phyloP scores from a whole-genome alignment of 2,113 vertebrate species.

The Corvus cornix region DNA sequence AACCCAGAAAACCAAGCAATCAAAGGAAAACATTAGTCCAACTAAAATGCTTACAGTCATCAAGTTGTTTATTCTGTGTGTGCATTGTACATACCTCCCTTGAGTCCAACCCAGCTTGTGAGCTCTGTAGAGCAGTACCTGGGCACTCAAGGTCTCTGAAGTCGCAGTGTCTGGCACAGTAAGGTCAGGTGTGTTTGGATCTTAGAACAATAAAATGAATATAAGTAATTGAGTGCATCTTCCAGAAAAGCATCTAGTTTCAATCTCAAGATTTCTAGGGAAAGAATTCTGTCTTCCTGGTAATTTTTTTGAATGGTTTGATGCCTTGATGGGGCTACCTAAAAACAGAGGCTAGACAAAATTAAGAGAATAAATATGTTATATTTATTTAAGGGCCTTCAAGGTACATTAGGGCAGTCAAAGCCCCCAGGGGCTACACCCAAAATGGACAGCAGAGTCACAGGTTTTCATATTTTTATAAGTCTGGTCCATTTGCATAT shows the following conservation, averaged over 20 bases:
- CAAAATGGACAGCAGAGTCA: neutral
- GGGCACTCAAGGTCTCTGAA: neutral
- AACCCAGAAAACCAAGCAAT: neutral
- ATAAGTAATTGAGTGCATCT: neutral
- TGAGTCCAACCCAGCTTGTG: neutral
- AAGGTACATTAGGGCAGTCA: neutral
- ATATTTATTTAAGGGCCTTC: neutral
- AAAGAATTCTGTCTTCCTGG: neutral
- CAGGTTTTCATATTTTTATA: neutral
- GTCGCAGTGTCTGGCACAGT: too few relatives aligned
- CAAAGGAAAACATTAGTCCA: neutral
- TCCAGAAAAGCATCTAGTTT: neutral
- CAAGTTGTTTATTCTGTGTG: neutral
- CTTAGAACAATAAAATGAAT: neutral
- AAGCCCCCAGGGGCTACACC: neutral
- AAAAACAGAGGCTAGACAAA: neutral
- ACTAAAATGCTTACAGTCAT: neutral
- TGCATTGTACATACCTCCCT: accelerated
- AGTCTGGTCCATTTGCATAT: neutral
- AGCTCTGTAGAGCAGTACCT: neutral
- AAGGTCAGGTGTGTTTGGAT: neutral
- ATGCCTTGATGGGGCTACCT: neutral
- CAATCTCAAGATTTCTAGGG: neutral
- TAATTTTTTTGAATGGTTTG: neutral
- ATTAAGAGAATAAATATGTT: neutral